These are phyloP conservation scores for Pararge aegeria DNA, from an alignment of 1,140 invertebrate genomes.

Conservation along the genomic window DNA sequence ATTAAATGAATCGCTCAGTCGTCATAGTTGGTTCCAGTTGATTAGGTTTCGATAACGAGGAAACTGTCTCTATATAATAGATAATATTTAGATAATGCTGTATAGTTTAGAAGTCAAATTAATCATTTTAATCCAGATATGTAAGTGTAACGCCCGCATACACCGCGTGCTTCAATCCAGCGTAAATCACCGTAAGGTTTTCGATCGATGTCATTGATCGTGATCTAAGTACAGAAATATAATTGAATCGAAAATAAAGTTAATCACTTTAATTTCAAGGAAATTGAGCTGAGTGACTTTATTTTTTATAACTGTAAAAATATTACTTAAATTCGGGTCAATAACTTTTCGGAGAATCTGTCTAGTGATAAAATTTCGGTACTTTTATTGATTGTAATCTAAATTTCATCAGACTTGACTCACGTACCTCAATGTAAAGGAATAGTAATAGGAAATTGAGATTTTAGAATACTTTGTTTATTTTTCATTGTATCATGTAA, in stretches of 20 bases:
- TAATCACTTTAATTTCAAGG: background rate
- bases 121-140: constrained; percentile 23
- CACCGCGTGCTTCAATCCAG: constrained; percentile 18
- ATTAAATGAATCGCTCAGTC: background rate
- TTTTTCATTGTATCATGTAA: too few species aligned
- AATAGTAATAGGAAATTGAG: too few species aligned
- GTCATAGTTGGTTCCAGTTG: background rate
- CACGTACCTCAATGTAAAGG: too few species aligned
- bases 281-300: background rate
- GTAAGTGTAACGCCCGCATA: constrained; percentile 17
- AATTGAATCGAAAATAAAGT: too few species aligned
- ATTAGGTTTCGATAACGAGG: background rate
- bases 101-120: constrained; percentile 13
- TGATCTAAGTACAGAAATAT: constrained; percentile 10
- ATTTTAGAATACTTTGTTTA: too few species aligned
- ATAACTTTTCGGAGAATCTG: constrained; percentile 10
- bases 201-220: constrained; percentile 21
- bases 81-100: background rate
- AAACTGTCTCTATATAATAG: background rate
- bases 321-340: constrained; percentile 17
- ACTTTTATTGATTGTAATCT: background rate
- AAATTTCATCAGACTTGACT: background rate
- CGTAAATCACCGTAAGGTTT: constrained; percentile 36
- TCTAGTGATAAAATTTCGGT: background rate
- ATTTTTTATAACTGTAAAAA: constrained; percentile 17